A percentile compares a stretch with the other conserved stretches of the same genome.
These are phyloP conservation scores for Drosophila tristis DNA, from an alignment of 1,140 invertebrate genomes.

Conservation along the genomic window DNA sequence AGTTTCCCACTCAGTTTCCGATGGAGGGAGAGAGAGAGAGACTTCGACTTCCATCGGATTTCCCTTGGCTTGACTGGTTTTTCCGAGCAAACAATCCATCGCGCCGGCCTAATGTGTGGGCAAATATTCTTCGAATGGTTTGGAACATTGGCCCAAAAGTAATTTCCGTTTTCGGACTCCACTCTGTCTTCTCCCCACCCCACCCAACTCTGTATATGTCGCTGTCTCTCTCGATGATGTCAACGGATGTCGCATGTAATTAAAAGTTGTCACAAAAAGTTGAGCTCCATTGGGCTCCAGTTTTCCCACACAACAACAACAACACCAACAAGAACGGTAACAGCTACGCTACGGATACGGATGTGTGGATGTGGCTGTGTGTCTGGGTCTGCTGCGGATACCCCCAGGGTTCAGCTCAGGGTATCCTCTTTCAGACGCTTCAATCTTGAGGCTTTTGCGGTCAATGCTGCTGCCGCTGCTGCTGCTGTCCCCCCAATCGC, in stretches of 20 bases:
- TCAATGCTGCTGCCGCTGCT: too few species aligned
- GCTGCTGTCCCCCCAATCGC: conserved; percentile 31
- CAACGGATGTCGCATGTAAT: conserved; percentile 68
- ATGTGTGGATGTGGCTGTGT: conserved; percentile 8
- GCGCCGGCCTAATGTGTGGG: conserved; percentile 45
- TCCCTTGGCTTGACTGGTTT: not conserved
- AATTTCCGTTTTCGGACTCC: conserved; percentile 63
- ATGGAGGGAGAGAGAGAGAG: conserved; percentile 3
- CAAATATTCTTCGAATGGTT: conserved; percentile 55
- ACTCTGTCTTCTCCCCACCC: conserved; percentile 20
- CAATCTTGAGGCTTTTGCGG: too few species aligned
- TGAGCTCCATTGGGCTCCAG: conserved; percentile 17
- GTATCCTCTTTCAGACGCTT: conserved; percentile 22
- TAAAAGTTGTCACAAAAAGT: conserved; percentile 74
- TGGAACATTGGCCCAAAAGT: conserved; percentile 49
- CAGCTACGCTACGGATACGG: conserved; percentile 13
- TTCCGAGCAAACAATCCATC: conserved; percentile 29
- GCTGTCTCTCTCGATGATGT: conserved; percentile 30
- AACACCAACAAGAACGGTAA: conserved; percentile 14
- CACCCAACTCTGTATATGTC: conserved; percentile 26
- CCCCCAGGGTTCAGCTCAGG: conserved; percentile 42
- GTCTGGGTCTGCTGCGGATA: conserved; percentile 32
- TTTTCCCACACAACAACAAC: conserved; percentile 49
- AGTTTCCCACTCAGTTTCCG: too few species aligned
- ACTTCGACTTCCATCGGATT: not conserved